phyloP scores from a whole-genome alignment of 2,797 vertebrate species.

The Enteromius paludinosus region DNA sequence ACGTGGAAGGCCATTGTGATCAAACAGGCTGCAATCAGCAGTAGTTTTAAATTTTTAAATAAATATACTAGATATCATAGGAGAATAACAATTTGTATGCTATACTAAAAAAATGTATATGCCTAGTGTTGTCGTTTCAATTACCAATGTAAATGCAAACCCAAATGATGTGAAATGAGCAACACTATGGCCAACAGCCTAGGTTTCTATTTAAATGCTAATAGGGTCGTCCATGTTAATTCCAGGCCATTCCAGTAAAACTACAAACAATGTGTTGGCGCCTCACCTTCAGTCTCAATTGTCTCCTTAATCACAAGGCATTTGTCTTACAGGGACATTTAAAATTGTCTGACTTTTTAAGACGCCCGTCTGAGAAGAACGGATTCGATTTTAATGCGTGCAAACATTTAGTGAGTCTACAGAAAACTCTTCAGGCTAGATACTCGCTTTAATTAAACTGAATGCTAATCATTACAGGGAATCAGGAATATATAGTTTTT shows the following conservation, averaged over 20 bases:
- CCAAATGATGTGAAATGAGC: background rate
- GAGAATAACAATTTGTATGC: background rate
- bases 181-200: background rate
- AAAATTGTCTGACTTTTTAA: background rate
- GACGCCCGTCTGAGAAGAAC: background rate
- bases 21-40: background rate
- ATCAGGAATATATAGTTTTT: too few relatives aligned
- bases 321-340: background rate
- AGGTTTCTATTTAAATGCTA: constrained; percentile 17
- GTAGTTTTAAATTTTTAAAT: background rate
- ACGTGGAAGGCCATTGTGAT: constrained; percentile 33
- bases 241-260: background rate
- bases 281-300: background rate
- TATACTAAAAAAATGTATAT: background rate
- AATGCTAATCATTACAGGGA: background rate
- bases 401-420: background rate
- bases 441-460: background rate
- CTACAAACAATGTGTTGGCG: constrained; percentile 1
- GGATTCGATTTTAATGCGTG: background rate
- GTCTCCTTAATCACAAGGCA: constrained; percentile 3
- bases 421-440: background rate
- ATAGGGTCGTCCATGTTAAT: constrained; percentile 7
- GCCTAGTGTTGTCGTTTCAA: background rate
- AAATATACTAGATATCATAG: background rate
- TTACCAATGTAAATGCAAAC: background rate